phyloP scores from a whole-genome alignment of 92 coral and sea anemone genomes.

The Heliopora coerulea region DNA sequence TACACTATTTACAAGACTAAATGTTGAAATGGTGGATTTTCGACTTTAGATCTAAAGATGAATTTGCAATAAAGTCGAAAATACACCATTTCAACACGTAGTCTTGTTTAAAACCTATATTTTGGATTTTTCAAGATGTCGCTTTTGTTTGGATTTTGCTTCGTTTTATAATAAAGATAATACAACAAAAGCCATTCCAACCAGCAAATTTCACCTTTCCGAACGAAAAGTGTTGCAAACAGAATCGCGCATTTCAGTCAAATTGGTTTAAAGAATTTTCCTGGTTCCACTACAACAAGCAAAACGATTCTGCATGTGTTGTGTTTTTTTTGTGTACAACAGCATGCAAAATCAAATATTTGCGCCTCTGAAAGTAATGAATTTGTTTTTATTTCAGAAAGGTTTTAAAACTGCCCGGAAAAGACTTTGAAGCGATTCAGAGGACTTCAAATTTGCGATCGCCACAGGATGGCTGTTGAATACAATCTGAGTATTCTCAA shows the following conservation, averaged over 20 bases:
- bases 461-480: too few species aligned
- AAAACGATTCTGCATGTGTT: conserved; percentile 60
- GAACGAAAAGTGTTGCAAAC: conserved; percentile 45
- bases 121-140: too few species aligned
- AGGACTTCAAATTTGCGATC: conserved; percentile 56
- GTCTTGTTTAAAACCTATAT: too few species aligned
- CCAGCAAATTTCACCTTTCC: conserved; percentile 63
- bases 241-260: too few species aligned
- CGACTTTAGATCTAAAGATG: too few species aligned
- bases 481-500: too few species aligned
- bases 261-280: conserved; percentile 68
- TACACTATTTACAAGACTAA: too few species aligned
- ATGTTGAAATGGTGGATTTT: too few species aligned
- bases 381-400: conserved; percentile 45
- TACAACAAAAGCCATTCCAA: conserved; percentile 49
- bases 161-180: too few species aligned
- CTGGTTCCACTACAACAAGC: conserved; percentile 66
- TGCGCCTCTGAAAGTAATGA: conserved; percentile 57
- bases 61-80: too few species aligned
- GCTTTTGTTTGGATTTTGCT: too few species aligned
- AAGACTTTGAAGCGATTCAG: conserved; percentile 55
- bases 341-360: conserved; percentile 53
- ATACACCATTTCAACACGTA: too few species aligned
- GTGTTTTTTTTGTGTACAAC: conserved; percentile 57
- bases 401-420: conserved; percentile 65